phyloP scores from a whole-genome alignment of 2,113 vertebrate species.

The Tenrec ecaudatus region DNA sequence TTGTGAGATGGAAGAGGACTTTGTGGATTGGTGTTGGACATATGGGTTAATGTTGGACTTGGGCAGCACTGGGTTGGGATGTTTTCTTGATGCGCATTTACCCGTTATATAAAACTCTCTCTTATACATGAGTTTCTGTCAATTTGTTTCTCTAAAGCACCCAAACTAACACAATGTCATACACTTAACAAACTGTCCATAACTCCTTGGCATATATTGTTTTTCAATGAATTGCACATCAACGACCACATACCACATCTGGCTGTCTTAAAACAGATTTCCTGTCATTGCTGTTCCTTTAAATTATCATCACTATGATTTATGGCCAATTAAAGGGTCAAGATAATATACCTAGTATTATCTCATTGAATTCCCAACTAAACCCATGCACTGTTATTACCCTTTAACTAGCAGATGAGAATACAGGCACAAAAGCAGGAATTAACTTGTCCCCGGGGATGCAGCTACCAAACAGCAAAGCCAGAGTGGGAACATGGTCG shows the following conservation, averaged over 20 bases:
- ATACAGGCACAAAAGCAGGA: not conserved
- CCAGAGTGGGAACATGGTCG: not conserved
- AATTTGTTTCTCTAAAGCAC: no score
- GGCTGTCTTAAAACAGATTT: not conserved
- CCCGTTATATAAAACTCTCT: no score
- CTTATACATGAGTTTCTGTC: no score
- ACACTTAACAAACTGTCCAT: no score
- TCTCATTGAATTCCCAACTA: not conserved
- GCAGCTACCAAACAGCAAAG: not conserved
- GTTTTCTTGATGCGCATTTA: no score
- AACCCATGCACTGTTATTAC: not conserved
- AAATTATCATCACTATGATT: not conserved
- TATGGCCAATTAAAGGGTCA: not conserved
- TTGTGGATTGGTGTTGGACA: no score
- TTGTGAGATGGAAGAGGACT: no score
- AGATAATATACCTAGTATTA: not conserved
- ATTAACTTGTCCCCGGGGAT: not conserved
- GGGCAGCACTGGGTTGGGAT: no score
- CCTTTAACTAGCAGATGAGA: not conserved
- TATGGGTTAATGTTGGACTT: no score
- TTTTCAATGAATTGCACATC: conserved; percentile 6
- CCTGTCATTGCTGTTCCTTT: not conserved
- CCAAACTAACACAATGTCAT: no score
- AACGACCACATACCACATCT: not conserved
- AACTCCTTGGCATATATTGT: not conserved